These are phyloP conservation scores for Oceanodroma leucorhoa DNA, from an alignment of 2,797 vertebrate genomes.

Conservation along the genomic window DNA sequence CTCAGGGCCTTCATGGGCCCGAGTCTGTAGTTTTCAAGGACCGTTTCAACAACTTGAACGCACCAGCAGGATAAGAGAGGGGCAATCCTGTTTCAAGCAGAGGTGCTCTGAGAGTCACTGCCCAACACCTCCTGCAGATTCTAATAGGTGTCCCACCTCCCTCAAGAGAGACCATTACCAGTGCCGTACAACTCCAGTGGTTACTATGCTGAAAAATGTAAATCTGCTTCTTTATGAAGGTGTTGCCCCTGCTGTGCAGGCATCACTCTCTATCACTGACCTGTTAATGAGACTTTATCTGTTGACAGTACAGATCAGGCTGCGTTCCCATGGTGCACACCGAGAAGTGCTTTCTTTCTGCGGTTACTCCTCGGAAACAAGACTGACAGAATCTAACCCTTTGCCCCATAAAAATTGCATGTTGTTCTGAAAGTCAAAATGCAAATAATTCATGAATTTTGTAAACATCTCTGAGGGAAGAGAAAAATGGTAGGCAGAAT, in stretches of 20 bases:
- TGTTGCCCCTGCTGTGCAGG: background rate
- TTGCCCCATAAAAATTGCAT: constrained; percentile 11
- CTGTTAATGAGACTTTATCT: constrained; percentile 2
- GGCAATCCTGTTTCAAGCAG: background rate
- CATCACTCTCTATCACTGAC: background rate
- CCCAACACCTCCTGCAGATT: background rate
- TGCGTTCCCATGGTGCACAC: background rate
- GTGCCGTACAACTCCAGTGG: fast-evolving
- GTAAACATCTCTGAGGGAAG: constrained; percentile 8
- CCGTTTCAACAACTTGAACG: background rate
- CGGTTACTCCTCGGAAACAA: background rate
- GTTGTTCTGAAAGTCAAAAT: constrained; percentile 34
- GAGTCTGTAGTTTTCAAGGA: background rate
- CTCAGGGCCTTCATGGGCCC: background rate
- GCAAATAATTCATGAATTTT: constrained; percentile 42
- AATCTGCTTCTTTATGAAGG: background rate
- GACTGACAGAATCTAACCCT: background rate
- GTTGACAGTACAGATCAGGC: background rate
- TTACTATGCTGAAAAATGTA: background rate
- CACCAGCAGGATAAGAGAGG: background rate
- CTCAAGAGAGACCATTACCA: background rate
- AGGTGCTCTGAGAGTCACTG: background rate
- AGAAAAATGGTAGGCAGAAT: constrained; percentile 67
- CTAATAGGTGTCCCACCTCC: background rate
- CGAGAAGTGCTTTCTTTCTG: background rate